Conservation (phyloP, 2,888 invertebrate species). For the Cerastis leucographa region DNA sequence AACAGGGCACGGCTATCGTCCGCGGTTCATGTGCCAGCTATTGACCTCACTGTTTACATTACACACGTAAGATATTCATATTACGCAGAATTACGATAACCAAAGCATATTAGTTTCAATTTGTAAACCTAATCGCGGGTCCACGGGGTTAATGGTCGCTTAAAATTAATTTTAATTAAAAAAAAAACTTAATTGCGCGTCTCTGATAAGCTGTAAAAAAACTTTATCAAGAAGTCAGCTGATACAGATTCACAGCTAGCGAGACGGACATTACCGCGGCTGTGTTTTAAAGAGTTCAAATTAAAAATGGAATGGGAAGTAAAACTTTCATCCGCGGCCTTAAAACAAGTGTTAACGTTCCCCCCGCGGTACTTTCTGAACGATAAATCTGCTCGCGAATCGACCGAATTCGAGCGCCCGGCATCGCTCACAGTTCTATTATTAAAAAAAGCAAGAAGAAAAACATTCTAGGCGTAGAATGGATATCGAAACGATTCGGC, state of each 20-base stretch:
- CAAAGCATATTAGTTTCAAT: constrained; percentile 79
- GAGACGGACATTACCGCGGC: constrained; percentile 68
- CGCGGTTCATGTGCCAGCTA: constrained; percentile 88
- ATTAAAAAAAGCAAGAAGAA: constrained; percentile 81
- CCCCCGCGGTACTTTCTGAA: constrained; percentile 80
- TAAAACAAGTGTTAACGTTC: constrained; percentile 86
- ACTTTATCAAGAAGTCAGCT: constrained; percentile 71
- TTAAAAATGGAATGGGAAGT: constrained; percentile 85
- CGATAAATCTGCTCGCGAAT: constrained; percentile 88
- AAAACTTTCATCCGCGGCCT: constrained; percentile 87
- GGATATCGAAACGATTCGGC: constrained; percentile 76
- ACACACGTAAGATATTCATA: constrained; percentile 75
- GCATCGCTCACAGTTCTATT: constrained; percentile 84
- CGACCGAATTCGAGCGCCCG: constrained; percentile 81
- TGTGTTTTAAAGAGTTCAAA: constrained; percentile 82
- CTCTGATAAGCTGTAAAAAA: constrained; percentile 63
- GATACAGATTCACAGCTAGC: constrained; percentile 63
- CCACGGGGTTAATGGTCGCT: constrained; percentile 84
- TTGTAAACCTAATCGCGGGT: constrained; percentile 83
- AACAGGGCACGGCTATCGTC: constrained; percentile 83
- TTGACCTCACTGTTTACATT: constrained; percentile 88
- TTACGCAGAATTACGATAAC: constrained; percentile 82
- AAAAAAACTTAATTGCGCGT: constrained; percentile 71
- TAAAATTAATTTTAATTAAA: constrained; percentile 84
- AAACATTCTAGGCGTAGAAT: constrained; percentile 77